Base-by-base conservation (phyloP, 2,888 invertebrate genomes). In the Cryptocephalus primarius region DNA sequence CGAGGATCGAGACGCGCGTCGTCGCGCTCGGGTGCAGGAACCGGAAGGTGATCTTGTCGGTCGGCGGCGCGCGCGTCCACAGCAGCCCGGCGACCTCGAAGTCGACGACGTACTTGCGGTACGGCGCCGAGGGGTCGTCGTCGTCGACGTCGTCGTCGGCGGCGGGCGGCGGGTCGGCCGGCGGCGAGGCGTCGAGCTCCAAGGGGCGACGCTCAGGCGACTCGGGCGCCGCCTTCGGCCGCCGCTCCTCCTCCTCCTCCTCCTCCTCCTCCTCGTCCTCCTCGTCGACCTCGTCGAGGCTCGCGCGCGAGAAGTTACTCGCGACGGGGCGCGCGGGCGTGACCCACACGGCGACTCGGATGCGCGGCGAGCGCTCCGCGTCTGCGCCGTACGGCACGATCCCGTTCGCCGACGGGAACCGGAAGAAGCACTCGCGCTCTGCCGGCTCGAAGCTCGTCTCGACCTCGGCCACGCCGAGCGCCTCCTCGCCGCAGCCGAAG, bases 11-110 rank as follows among this genome's bases (percentile, higher is more conserved):
- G 4, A 64, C 55, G 42, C 49, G 56, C 39, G 60, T 60, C 1
- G 59, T 53, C 1, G 64, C 62, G 50, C 60, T 63, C 1, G 68
- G 68, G 48, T 69, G 68, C n/a, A 59, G 52, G 48, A 69, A 66
- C 50, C 63, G 66, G 40, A 66, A 57, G 33, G 56, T 53, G 32
- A 63, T 52, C 43, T 55, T 58, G n/a, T 48, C 55, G 1, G 54
- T 49, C 11, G 52, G 49, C 6, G 51, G 52, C 1, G 51, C 39
- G 9, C 52, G 56, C 40, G 55, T 58, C 60, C 64, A 63, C 4
- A 51, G 46, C 12, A 67, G 49, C 39, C 52, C 57, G 39, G 61
- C 61, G 9, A 67, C 43, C 11, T 59, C 57, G 1, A 67, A 52
- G n/a, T 64, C 60, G 32, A 67, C 47, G 9, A 59, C 54, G 47